Base-by-base conservation (phyloP, 2,797 vertebrate species). In the Hapalemur alaotrensis region DNA sequence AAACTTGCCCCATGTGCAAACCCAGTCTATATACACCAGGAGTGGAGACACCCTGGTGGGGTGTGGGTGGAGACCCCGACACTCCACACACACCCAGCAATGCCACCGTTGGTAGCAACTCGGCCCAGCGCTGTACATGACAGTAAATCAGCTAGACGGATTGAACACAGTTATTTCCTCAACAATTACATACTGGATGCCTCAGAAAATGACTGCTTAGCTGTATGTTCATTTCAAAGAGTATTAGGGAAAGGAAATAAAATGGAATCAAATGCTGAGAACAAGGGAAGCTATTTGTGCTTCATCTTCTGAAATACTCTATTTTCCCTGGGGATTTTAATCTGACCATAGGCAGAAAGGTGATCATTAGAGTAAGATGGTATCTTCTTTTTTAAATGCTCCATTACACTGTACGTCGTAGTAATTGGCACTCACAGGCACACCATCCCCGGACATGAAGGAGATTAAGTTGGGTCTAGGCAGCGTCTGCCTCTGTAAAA, bases 171-270 rank as follows among this genome's bases (percentile, higher is more conserved):
- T 97, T 96, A 97, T 98, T 89, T 98, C 78, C 96, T 98, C 97
- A 95, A 95, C 91, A 98, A 95, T 98, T 98, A 96, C 93, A 96
- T 57, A 82, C 89, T 86, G 65, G 97, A 89, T 86, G 94, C 81
- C 92, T 97, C 92, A 70, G 97, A 97, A 98, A 98, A 97, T 97
- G 89, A 91, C 61, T 86, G 92, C 85, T 94, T 94, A 4, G 78
- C 95, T n/a, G 8, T 17, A 15, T 81, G 23, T 81, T 94, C 75
- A 89, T 97, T 96, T 96, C 96, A 97, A 48, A 73, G 32, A 13
- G 93, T 43, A 32, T 79, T 50, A 63, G 69, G 4, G 82, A 69
- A 92, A 91, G 59, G 79, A 96, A 76, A 28, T 69, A 85, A 91
- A 96, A 90, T 59, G 41, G 52, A 93, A 32, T 63, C 4, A 46